phyloP scores from a whole-genome alignment of 1,140 invertebrate genomes.

The Euura saliciscinereae region DNA sequence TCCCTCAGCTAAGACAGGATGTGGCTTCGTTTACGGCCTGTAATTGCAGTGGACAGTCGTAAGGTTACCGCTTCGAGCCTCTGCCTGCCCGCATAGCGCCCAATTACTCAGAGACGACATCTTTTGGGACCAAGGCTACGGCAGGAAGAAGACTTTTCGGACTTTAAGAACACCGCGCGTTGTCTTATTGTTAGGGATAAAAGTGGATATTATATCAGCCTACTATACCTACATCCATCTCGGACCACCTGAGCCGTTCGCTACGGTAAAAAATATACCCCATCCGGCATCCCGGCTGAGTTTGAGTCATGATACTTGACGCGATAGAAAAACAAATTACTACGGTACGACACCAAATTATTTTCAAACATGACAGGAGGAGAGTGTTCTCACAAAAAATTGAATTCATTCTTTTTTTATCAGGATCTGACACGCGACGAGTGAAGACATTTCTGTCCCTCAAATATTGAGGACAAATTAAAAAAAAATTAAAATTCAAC shows the following conservation, averaged over 20 bases:
- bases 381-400: too few relatives aligned
- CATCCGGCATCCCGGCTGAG: neutral
- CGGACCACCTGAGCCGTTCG: neutral
- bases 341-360: too few relatives aligned
- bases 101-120: conserved; percentile 57
- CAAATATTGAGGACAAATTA: too few relatives aligned
- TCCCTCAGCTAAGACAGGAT: conserved; percentile 49
- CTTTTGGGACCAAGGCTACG: neutral
- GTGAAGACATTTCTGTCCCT: too few relatives aligned
- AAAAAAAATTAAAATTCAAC: too few relatives aligned
- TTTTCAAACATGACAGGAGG: too few relatives aligned
- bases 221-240: neutral
- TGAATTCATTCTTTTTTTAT: too few relatives aligned
- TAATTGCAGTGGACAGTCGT: conserved; percentile 53
- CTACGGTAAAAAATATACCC: neutral
- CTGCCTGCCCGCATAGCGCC: conserved; percentile 41
- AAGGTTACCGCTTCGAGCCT: neutral
- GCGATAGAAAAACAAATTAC: neutral
- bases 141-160: neutral
- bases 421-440: too few relatives aligned
- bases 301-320: neutral
- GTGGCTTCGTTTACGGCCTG: conserved; percentile 59
- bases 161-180: too few relatives aligned
- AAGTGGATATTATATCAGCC: neutral
- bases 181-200: too few relatives aligned